Evolutionary conservation across 2,113 vertebrate genomes (phyloP).

Genomic region (Edolisoma coerulescens): DNA sequence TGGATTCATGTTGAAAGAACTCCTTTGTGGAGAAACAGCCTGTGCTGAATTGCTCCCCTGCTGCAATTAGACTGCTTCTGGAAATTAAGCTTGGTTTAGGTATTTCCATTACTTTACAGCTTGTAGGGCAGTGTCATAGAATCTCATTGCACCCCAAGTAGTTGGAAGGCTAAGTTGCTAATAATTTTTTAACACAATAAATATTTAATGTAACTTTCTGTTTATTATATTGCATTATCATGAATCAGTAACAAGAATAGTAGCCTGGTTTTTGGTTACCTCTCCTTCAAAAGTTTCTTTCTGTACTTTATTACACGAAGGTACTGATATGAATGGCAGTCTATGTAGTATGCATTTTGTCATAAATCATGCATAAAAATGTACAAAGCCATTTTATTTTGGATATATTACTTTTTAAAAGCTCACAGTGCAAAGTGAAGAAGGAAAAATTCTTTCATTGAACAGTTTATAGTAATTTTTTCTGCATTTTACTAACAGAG

Average conservation of each 20-base stretch:
- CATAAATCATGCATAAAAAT: neutral
- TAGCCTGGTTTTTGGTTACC: accelerated
- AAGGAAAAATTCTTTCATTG: neutral
- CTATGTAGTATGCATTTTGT: neutral
- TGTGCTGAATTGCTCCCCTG: neutral
- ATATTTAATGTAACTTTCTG: neutral
- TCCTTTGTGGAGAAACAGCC: neutral
- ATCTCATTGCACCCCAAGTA: neutral
- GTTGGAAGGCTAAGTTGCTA: neutral
- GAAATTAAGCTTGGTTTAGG: neutral
- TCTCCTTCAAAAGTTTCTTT: neutral
- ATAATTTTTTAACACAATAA: neutral
- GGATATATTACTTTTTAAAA: neutral
- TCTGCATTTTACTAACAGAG: neutral
- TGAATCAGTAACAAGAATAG: neutral
- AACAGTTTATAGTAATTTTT: neutral
- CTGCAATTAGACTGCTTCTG: neutral
- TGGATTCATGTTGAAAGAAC: neutral
- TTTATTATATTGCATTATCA: neutral
- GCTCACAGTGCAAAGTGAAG: neutral
- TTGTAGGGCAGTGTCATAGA: neutral
- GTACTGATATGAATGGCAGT: neutral
- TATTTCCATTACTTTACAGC: neutral
- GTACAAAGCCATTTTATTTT: neutral
- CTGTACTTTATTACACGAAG: neutral